phyloP scores from a whole-genome alignment of 1,140 invertebrate genomes.

The Chelonus insularis region DNA sequence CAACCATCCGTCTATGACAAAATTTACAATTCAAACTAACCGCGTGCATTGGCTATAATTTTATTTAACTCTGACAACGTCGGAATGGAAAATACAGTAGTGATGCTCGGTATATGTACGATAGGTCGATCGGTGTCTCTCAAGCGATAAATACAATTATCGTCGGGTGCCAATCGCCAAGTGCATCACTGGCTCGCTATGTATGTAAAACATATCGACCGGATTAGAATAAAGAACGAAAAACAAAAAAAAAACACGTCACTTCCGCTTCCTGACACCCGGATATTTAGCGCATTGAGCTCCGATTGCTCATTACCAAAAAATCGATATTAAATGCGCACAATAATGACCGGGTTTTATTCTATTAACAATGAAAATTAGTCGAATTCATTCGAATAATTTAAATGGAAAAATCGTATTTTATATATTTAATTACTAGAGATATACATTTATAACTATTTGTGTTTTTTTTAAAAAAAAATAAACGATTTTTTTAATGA shows the following conservation, averaged over 20 bases:
- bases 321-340: too few relatives aligned
- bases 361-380: too few relatives aligned
- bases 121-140: constrained; percentile 19
- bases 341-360: too few relatives aligned
- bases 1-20: constrained; percentile 16
- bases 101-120: constrained; percentile 1
- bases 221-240: constrained; percentile 8
- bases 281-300: neutral
- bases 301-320: constrained; percentile 4
- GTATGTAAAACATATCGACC: constrained; percentile 12
- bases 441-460: too few relatives aligned
- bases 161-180: constrained; percentile 27
- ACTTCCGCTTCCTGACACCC: constrained; percentile 20
- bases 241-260: constrained; percentile 18
- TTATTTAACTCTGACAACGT: constrained; percentile 31
- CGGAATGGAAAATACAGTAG: constrained; percentile 23
- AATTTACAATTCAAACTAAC: constrained; percentile 36
- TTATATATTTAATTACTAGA: too few relatives aligned
- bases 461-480: too few relatives aligned
- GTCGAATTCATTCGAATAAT: too few relatives aligned
- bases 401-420: too few relatives aligned
- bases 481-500: too few relatives aligned
- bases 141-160: constrained; percentile 34
- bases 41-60: constrained; percentile 29
- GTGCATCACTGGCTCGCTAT: constrained; percentile 9